Percentiles rank a stretch among this genome's conserved stretches.
phyloP scores from a whole-genome alignment of 2,888 invertebrate genomes.

The Mactromeris polynyma region DNA sequence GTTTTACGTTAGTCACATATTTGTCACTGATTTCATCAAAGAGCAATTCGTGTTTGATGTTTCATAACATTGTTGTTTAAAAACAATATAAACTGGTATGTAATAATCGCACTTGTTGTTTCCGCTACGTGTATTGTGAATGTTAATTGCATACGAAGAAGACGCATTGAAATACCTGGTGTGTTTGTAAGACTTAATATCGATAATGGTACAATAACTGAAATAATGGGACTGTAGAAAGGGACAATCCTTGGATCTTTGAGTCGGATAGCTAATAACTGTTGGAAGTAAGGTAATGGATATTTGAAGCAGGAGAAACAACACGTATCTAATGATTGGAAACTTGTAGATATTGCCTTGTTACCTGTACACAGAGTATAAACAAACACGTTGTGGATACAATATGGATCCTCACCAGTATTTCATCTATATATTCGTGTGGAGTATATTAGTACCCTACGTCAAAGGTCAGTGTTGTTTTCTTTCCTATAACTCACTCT shows the following conservation, averaged over 20 bases:
- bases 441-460: slow-evolving; percentile 20
- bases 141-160: not conserved
- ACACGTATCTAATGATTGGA: not conserved
- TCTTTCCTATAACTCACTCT: not conserved
- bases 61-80: not conserved
- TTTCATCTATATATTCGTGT: not conserved
- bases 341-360: not conserved
- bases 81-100: not conserved
- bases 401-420: slow-evolving; percentile 31
- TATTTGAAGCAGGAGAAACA: not conserved
- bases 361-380: not conserved
- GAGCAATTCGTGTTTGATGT: not conserved
- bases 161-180: not conserved
- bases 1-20: not conserved
- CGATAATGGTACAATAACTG: not conserved
- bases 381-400: not conserved
- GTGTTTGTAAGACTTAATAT: not conserved
- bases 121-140: not conserved
- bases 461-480: slow-evolving; percentile 40
- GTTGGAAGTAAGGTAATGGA: not conserved
- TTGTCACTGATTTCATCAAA: not conserved
- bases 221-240: not conserved
- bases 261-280: not conserved
- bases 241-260: not conserved
- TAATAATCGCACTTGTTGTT: not conserved